phyloP scores from a whole-genome alignment of 1,140 invertebrate species.

The Metaphire vulgaris region DNA sequence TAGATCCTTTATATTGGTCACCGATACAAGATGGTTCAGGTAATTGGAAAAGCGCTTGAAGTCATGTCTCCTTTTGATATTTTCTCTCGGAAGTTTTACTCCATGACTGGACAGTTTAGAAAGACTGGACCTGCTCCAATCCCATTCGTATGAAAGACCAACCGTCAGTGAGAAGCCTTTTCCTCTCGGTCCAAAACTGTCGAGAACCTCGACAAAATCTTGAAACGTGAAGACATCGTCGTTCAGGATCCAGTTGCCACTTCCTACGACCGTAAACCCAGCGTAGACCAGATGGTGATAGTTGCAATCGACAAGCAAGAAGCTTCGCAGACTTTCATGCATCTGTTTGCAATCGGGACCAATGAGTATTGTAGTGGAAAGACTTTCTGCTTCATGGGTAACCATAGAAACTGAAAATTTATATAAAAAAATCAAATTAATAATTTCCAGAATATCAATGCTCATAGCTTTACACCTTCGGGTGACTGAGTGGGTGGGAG shows the following conservation, averaged over 20 bases:
- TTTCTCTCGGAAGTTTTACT: not conserved
- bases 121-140: not conserved
- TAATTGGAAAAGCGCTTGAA: not conserved
- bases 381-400: not conserved
- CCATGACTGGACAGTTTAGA: not conserved
- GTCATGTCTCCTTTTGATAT: not conserved
- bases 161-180: not conserved
- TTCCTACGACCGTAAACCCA: not conserved
- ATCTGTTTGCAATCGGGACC: not conserved
- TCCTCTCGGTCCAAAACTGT: not conserved
- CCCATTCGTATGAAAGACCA: not conserved
- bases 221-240: not conserved
- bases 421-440: too few relatives aligned
- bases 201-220: not conserved
- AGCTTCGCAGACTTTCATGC: not conserved
- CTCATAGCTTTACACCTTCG: too few relatives aligned
- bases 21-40: not conserved
- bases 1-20: constrained; percentile 61
- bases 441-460: too few relatives aligned
- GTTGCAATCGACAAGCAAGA: not conserved
- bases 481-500: too few relatives aligned
- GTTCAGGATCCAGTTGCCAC: not conserved
- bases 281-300: not conserved
- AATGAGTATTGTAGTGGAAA: not conserved
- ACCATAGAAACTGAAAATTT: too few relatives aligned